Percentiles rank a stretch among this genome's conserved stretches.
Evolutionary conservation across 2,888 invertebrate species (phyloP).

Genomic region (Subacronicta megacephala): DNA sequence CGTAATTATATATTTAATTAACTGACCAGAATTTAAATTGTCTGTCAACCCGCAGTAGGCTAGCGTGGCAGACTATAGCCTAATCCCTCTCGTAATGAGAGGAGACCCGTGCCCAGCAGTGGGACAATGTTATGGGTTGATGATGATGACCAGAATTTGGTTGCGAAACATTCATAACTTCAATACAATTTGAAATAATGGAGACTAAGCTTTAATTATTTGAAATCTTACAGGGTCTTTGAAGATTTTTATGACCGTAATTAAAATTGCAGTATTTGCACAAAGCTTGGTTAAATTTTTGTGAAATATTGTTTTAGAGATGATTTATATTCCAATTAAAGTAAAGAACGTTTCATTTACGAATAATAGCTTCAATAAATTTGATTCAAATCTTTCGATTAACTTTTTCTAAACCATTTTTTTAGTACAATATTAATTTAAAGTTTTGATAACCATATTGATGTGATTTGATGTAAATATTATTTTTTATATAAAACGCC

Average conservation of each 20-base stretch:
- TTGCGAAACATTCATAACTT: conserved; percentile 1
- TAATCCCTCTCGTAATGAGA: no score
- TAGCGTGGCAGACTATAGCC: no score
- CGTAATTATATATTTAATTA: conserved; percentile 4
- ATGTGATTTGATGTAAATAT: no score
- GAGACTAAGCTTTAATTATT: conserved; percentile 1
- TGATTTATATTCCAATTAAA: background rate
- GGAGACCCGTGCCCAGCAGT: no score
- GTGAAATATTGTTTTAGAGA: conserved; percentile 5
- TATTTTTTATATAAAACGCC: background rate
- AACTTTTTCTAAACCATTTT: background rate
- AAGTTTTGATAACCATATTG: background rate
- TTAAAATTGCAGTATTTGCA: conserved; percentile 27
- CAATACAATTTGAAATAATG: conserved; percentile 2
- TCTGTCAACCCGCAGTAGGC: no score
- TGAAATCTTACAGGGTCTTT: background rate
- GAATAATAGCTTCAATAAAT: conserved; percentile 2
- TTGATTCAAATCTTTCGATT: conserved; percentile 1
- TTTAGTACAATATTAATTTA: conserved; percentile 3
- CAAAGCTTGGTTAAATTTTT: conserved; percentile 11
- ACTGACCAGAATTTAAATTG: conserved; percentile 1
- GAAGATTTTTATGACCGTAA: conserved; percentile 3
- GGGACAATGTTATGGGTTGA: no score
- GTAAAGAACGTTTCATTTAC: background rate
- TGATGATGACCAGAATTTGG: background rate